Conservation (phyloP, 1,140 invertebrate genomes). For the Eueides isabella region DNA sequence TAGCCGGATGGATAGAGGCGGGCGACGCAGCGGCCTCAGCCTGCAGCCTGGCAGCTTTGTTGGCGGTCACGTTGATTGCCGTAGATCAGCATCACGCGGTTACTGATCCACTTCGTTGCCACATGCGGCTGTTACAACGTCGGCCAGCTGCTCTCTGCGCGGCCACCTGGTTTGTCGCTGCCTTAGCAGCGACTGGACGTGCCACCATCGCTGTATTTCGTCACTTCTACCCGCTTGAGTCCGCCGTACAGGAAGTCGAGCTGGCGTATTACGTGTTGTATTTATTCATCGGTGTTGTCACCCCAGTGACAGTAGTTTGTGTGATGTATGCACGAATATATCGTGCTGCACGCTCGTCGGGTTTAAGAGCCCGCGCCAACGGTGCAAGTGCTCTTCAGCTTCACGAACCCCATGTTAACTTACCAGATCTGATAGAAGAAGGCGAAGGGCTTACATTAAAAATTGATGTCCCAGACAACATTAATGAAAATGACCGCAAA, state of each 20-base stretch:
- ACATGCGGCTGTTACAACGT: constrained; percentile 88
- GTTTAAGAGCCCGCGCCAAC: constrained; percentile 66
- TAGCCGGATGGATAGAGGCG: constrained; percentile 58
- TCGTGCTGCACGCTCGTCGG: constrained; percentile 72
- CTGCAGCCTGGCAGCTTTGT: constrained; percentile 69
- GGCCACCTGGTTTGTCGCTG: constrained; percentile 86
- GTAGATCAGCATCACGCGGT: constrained; percentile 94
- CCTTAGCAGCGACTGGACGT: constrained; percentile 80
- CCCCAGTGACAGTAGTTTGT: constrained; percentile 67
- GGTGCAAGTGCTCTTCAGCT: constrained; percentile 72
- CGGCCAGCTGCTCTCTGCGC: constrained; percentile 87
- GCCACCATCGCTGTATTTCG: constrained; percentile 59
- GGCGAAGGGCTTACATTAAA: constrained; percentile 74
- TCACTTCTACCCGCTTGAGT: constrained; percentile 54
- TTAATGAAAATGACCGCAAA: constrained; percentile 57
- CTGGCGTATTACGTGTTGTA: constrained; percentile 69
- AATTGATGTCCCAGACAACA: constrained; percentile 65
- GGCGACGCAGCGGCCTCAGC: constrained; percentile 69
- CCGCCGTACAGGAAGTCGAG: constrained; percentile 58
- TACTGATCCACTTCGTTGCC: constrained; percentile 92
- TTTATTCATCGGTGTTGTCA: constrained; percentile 63
- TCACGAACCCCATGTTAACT: constrained; percentile 61
- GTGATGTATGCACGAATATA: constrained; percentile 78
- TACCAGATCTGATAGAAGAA: constrained; percentile 72
- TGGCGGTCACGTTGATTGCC: constrained; percentile 91